These are phyloP conservation scores for Gallirallus australis DNA, from an alignment of 2,797 vertebrate genomes.

Conservation along the genomic window DNA sequence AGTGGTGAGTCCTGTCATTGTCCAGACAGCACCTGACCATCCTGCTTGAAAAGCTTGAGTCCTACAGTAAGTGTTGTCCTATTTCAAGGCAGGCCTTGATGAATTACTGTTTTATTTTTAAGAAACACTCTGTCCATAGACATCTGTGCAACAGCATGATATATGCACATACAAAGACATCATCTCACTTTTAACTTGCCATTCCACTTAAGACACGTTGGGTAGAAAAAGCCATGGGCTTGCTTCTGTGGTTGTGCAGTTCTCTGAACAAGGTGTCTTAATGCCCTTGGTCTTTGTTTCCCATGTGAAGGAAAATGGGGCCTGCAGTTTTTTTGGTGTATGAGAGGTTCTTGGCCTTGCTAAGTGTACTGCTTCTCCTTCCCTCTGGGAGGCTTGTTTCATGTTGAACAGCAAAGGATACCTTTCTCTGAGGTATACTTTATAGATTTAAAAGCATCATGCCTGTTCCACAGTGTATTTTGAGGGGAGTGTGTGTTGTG, in stretches of 20 bases:
- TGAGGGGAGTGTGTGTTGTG: no score
- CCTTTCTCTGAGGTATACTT: neutral
- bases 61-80: rapidly evolving
- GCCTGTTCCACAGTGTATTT: neutral
- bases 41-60: neutral
- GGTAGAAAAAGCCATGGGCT: neutral
- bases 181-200: neutral
- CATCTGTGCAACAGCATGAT: neutral
- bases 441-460: neutral
- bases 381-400: neutral
- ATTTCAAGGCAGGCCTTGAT: neutral
- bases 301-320: rapidly evolving
- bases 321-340: neutral
- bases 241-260: neutral
- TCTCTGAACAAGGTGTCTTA: neutral
- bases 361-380: neutral
- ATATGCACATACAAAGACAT: neutral
- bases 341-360: neutral
- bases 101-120: neutral
- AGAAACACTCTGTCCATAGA: rapidly evolving
- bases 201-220: rapidly evolving
- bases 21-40: neutral
- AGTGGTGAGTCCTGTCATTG: neutral
- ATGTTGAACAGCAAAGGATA: neutral
- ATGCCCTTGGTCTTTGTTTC: neutral